These are phyloP conservation scores for Melopsittacus undulatus DNA, from an alignment of 2,797 vertebrate genomes.

Conservation along the genomic window DNA sequence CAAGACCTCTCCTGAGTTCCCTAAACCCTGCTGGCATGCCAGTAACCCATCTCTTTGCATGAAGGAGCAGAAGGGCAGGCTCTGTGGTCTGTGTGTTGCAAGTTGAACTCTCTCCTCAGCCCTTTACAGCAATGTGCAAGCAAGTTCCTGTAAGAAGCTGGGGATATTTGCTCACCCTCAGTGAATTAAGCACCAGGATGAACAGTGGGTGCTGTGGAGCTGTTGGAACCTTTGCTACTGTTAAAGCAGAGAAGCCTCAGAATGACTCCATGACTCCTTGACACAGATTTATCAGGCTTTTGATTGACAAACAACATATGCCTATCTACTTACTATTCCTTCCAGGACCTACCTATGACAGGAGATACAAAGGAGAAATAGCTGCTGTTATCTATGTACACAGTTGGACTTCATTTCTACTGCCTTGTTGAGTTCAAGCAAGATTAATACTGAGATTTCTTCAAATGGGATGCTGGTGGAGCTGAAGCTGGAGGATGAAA, in stretches of 20 bases:
- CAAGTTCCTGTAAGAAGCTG: background rate
- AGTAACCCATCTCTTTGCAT: background rate
- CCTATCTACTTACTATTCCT: background rate
- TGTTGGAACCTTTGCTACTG: background rate
- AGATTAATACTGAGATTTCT: background rate
- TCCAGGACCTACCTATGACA: background rate
- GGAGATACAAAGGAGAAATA: background rate
- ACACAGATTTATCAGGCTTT: background rate
- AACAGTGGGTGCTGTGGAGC: background rate
- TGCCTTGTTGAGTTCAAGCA: background rate
- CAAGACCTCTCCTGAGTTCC: background rate
- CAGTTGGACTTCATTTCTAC: background rate
- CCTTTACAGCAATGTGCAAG: background rate
- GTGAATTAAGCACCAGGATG: background rate
- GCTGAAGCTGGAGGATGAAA: background rate
- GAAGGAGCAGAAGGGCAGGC: background rate
- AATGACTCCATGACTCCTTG: background rate
- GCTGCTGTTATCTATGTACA: background rate
- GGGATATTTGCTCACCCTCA: background rate
- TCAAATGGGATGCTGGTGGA: background rate
- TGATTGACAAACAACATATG: background rate
- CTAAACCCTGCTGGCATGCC: background rate
- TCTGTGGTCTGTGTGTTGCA: background rate
- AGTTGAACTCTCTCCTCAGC: background rate
- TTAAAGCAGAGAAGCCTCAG: background rate